Conservation (phyloP, 64 coral and sea anemone species). For the Astreopora myriophthalma region DNA sequence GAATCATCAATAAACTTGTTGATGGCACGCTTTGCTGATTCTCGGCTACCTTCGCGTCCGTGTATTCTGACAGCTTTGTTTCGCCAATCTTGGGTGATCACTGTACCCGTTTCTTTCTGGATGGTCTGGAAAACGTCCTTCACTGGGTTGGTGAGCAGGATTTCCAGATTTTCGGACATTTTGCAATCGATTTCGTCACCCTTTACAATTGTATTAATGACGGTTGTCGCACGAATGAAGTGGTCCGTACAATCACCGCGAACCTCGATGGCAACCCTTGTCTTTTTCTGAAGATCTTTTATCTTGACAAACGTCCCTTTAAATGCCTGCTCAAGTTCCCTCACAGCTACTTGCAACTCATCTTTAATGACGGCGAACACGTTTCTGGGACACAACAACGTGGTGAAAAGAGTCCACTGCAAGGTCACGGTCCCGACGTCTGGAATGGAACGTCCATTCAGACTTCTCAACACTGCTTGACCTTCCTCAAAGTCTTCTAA, state of each 20-base stretch:
- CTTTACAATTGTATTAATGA: background rate
- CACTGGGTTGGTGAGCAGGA: background rate
- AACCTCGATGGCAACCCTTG: conserved; percentile 17
- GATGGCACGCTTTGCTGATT: conserved; percentile 34
- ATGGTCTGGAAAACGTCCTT: conserved; percentile 44
- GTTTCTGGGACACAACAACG: background rate
- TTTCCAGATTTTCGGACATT: background rate
- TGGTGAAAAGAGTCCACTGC: background rate
- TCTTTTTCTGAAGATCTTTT: background rate
- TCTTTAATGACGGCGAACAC: background rate
- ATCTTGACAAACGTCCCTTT: background rate
- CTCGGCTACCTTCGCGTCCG: conserved; percentile 20
- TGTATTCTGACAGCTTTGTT: conserved; percentile 20
- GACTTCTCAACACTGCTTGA: background rate
- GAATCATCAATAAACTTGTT: conserved; percentile 34
- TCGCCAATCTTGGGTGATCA: conserved; percentile 27
- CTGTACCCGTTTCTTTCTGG: conserved; percentile 24
- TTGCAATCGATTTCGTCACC: conserved; percentile 50
- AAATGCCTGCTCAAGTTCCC: background rate
- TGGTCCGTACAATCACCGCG: conserved; percentile 23
- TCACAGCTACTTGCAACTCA: background rate
- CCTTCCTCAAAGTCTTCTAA: conserved; percentile 29
- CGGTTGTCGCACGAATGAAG: conserved; percentile 25
- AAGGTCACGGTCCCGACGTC: background rate
- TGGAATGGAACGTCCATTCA: background rate